A percentile compares a stretch with the other conserved stretches of the same genome.
phyloP scores from a whole-genome alignment of 1,140 invertebrate genomes.

The Ceratosolen fusciceps region DNA sequence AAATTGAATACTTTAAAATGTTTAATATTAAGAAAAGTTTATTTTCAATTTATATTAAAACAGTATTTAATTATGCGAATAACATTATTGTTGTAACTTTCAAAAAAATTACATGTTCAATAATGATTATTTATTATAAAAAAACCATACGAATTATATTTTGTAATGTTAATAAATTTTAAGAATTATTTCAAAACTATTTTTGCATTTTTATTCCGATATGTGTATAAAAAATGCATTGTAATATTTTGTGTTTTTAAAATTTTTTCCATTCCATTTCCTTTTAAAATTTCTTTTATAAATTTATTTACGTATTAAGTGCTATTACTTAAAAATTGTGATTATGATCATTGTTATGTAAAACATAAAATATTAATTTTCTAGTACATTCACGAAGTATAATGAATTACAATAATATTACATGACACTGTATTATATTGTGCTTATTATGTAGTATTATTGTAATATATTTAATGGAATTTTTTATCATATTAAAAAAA shows the following conservation, averaged over 20 bases:
- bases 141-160: slow-evolving; percentile 18
- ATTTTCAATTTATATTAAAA: background rate
- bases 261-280: slow-evolving; percentile 2
- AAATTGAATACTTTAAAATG: background rate
- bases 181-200: no score
- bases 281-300: background rate
- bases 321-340: no score
- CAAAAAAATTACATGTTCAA: background rate
- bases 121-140: slow-evolving; percentile 16
- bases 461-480: no score
- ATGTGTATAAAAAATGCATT: background rate
- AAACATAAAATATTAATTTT: no score
- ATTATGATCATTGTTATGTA: no score
- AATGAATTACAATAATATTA: no score
- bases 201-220: background rate
- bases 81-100: background rate
- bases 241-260: slow-evolving; percentile 2
- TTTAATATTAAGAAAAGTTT: background rate
- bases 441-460: no score
- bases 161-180: background rate
- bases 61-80: background rate
- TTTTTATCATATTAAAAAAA: no score
- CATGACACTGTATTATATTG: no score
- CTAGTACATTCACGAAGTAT: no score
- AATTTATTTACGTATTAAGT: no score